phyloP scores from a whole-genome alignment of 1,140 invertebrate genomes.

The Lasioglossum baleicum region DNA sequence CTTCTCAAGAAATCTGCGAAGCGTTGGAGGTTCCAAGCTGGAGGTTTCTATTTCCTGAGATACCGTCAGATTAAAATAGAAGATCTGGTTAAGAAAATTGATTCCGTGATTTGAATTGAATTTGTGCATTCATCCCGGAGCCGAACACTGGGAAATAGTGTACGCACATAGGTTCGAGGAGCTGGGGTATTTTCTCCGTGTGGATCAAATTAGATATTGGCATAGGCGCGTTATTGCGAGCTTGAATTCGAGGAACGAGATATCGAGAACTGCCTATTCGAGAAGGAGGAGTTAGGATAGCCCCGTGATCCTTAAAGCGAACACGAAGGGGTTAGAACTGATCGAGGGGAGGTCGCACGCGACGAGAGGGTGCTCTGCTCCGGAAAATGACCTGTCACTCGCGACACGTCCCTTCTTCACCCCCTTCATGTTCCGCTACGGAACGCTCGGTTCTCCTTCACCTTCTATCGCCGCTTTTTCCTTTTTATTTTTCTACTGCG shows the following conservation, averaged over 20 bases:
- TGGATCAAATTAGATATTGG: conserved; percentile 72
- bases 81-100: too few relatives aligned
- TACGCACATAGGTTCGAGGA: not conserved
- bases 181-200: not conserved
- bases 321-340: conserved; percentile 58
- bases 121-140: too few relatives aligned
- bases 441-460: conserved; percentile 61
- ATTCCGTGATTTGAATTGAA: not conserved
- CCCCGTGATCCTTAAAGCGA: conserved; percentile 55
- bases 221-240: conserved; percentile 69
- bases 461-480: conserved; percentile 51
- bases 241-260: conserved; percentile 64
- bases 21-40: too few relatives aligned
- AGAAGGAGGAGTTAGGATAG: conserved; percentile 56
- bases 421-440: conserved; percentile 58
- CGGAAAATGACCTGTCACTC: conserved; percentile 78
- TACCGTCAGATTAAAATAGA: too few relatives aligned
- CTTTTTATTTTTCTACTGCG: conserved; percentile 39
- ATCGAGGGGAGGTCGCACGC: conserved; percentile 61
- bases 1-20: too few relatives aligned
- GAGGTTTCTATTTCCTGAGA: too few relatives aligned
- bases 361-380: conserved; percentile 73
- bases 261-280: conserved; percentile 67
- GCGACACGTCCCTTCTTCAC: conserved; percentile 69
- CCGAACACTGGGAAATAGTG: not conserved